These are phyloP conservation scores for Manis crassicaudata DNA, from an alignment of 2,797 vertebrate genomes.

Conservation along the genomic window DNA sequence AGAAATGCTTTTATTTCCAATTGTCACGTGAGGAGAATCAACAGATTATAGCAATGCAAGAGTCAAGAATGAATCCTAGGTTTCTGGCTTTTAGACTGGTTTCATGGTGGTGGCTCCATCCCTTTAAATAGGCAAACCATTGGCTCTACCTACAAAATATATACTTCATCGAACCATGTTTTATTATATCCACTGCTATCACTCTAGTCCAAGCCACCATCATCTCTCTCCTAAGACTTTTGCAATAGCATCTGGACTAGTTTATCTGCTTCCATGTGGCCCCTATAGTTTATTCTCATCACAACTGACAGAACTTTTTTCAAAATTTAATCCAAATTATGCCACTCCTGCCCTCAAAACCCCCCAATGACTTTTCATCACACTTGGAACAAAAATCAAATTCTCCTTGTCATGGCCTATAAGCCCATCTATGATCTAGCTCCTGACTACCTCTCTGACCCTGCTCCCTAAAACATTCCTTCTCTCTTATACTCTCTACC, in stretches of 20 bases:
- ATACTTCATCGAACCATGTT: neutral
- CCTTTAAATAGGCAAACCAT: neutral
- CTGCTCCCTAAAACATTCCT: neutral
- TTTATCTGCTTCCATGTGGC: neutral
- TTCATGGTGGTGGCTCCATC: neutral
- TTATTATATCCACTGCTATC: neutral
- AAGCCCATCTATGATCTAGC: neutral
- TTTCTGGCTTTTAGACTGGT: neutral
- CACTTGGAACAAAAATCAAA: slow-evolving; percentile 6
- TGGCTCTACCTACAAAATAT: neutral
- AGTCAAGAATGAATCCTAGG: neutral
- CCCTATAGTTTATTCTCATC: neutral
- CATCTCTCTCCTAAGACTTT: neutral
- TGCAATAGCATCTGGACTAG: neutral
- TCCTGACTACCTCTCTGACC: neutral
- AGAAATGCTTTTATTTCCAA: neutral
- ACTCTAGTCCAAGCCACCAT: neutral
- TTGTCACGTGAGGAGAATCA: neutral
- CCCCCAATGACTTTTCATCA: neutral
- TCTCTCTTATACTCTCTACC: neutral
- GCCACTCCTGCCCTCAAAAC: slow-evolving; percentile 9
- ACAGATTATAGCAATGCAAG: neutral
- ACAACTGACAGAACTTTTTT: neutral
- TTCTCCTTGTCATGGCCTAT: neutral
- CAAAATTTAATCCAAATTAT: slow-evolving; percentile 6